phyloP scores from a whole-genome alignment of 1,140 invertebrate genomes.

The Cylas formicarius region DNA sequence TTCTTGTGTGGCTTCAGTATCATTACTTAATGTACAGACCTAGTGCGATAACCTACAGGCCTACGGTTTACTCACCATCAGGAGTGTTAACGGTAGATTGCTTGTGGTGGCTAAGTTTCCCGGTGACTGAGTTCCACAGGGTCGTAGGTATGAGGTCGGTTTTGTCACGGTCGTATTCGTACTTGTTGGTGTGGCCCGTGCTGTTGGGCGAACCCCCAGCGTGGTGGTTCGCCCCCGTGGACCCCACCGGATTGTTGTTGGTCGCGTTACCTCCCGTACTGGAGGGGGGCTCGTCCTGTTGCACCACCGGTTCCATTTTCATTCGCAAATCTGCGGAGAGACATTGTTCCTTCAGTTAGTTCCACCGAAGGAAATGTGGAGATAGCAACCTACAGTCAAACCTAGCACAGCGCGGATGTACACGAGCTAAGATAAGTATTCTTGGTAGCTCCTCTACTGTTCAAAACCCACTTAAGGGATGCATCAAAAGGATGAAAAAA shows the following conservation, averaged over 20 bases:
- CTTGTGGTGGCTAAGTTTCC: conserved; percentile 49
- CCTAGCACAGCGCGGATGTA: not conserved
- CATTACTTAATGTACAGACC: too few species aligned
- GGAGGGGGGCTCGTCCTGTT: conserved; percentile 47
- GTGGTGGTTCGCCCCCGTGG: conserved; percentile 15
- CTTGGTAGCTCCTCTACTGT: too few species aligned
- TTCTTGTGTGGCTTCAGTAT: too few species aligned
- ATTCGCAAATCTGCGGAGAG: conserved; percentile 51
- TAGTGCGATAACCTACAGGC: too few species aligned
- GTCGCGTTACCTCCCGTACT: conserved; percentile 36
- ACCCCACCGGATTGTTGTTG: not conserved
- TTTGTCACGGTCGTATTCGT: conserved; percentile 39
- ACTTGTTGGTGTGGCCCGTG: conserved; percentile 35
- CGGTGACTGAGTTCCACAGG: conserved; percentile 49
- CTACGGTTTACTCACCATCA: conserved; percentile 54
- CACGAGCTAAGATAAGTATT: not conserved
- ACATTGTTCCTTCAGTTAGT: not conserved
- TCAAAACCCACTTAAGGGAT: too few species aligned
- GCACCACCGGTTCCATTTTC: conserved; percentile 50
- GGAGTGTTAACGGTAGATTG: conserved; percentile 52
- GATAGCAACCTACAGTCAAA: not conserved
- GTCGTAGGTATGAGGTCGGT: conserved; percentile 45
- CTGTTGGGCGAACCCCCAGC: conserved; percentile 37
- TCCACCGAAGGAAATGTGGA: not conserved
- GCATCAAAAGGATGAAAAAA: too few species aligned